phyloP scores from a whole-genome alignment of 2,113 vertebrate species.

The Pedetes capensis region DNA sequence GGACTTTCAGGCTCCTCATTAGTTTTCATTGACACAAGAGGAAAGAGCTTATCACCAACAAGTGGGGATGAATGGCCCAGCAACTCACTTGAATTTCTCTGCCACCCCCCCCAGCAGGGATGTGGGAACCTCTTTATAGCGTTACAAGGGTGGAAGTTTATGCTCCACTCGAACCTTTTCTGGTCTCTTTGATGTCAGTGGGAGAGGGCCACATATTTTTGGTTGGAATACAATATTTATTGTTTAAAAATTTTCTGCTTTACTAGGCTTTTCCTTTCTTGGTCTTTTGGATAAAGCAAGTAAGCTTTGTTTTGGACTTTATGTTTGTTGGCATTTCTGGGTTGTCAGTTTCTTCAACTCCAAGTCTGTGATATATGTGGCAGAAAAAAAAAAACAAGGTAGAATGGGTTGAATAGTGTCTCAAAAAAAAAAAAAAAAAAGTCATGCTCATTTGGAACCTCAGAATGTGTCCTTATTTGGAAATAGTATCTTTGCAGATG shows the following conservation, averaged over 20 bases:
- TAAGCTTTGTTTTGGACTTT: neutral
- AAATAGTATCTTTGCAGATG: too few species aligned
- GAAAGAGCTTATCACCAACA: neutral
- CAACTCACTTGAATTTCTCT: neutral
- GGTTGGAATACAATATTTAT: neutral
- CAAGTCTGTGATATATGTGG: neutral
- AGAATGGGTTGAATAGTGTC: neutral
- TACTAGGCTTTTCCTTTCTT: neutral
- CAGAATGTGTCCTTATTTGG: neutral
- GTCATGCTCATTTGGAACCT: neutral
- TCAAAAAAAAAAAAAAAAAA: neutral
- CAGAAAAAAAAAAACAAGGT: neutral
- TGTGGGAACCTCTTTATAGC: neutral
- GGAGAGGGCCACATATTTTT: neutral
- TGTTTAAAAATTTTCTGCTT: neutral
- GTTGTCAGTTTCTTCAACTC: neutral
- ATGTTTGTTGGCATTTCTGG: neutral
- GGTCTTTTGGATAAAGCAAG: neutral
- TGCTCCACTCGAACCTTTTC: neutral
- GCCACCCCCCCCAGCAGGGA: neutral
- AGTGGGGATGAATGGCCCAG: neutral
- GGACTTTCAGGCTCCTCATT: neutral
- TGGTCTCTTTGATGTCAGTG: neutral
- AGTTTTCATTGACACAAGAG: neutral
- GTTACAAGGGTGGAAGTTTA: neutral